These are phyloP conservation scores for Plotosus lineatus DNA, from an alignment of 2,113 vertebrate species.

Conservation along the genomic window DNA sequence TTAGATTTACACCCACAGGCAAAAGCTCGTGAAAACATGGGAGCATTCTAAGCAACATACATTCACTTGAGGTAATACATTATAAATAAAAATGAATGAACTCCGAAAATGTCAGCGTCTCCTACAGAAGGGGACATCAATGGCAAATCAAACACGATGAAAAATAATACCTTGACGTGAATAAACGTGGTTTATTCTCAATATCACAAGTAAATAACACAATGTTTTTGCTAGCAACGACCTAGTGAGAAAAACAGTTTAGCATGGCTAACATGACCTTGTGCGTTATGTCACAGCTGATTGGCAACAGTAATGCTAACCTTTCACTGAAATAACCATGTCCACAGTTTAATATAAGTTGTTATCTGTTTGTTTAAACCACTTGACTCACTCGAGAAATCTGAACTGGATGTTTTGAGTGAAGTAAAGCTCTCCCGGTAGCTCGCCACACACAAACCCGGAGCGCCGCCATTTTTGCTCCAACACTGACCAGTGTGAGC, in stretches of 20 bases:
- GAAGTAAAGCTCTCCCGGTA: constrained; percentile 33
- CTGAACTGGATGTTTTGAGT: constrained; percentile 6
- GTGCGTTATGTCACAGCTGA: neutral
- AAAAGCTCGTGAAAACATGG: neutral
- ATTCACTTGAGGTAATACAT: neutral
- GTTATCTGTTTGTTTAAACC: neutral
- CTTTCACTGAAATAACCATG: neutral
- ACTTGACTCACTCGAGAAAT: constrained; percentile 25
- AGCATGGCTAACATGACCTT: constrained; percentile 5
- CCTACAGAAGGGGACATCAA: neutral
- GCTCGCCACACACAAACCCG: constrained; percentile 1
- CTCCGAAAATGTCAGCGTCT: neutral
- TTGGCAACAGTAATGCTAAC: neutral
- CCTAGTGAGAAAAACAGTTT: neutral
- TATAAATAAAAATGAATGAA: neutral
- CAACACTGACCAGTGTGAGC: neutral
- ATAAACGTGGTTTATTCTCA: neutral
- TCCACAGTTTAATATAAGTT: neutral
- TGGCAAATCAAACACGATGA: neutral
- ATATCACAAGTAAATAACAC: neutral
- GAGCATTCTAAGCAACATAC: neutral
- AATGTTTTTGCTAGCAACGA: neutral
- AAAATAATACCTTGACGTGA: neutral
- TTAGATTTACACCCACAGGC: too few species aligned
- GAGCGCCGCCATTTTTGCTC: constrained; percentile 40